Evolutionary conservation across 35 echinoderm and acorn worm species (phyloP), one percentile per base, ranked within the genome.

Genomic region (Holothuria glaberrima): DNA sequence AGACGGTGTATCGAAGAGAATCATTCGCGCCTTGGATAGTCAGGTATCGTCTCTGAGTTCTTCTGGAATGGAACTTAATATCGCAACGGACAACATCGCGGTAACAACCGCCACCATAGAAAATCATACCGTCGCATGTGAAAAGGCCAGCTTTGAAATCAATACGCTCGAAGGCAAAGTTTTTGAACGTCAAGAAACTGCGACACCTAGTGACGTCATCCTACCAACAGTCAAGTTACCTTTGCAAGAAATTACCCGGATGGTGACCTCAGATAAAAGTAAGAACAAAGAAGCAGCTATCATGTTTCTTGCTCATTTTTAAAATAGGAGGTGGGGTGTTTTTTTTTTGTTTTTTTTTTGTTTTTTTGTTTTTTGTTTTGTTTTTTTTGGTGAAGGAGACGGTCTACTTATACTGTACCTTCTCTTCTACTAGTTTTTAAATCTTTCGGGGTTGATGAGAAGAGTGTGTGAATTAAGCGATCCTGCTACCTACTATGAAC

Each of bases 1-100:
- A 9, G 22, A 29, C 24, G 9, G 50, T 28, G 46, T 60, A 60
- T 82, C 79, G 48, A 58, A n/a, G 25, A 82, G 57, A 61, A 84
- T 84, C 5, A 64, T 57, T 3, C 25, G 2, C 20, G 80, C 80
- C 12, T 33, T 84, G 27, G 80, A 61, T 24, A 26, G 22, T 27
- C 80, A 84, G 59, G 80, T 84, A 32, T 31, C 80, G 10, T 29
- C 57, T 18, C 21, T 59, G 22, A 64, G 54, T 59, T 58, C 6
- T 10, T 61, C 54, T 31, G 80, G 80, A 12, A 84, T 61, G 54
- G 80, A 60, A 64, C 80, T 84, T 22, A 22, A 48, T 3, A 84
- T 84, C 13, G 28, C 52, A 10, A 84, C 80, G 19, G 30, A 59
- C 17, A 84, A 52, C 56, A 84, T 84, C 48, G 56, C 58, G 12